These are phyloP conservation scores for Ladona fulva DNA, from an alignment of 1,140 invertebrate species.

Conservation along the genomic window DNA sequence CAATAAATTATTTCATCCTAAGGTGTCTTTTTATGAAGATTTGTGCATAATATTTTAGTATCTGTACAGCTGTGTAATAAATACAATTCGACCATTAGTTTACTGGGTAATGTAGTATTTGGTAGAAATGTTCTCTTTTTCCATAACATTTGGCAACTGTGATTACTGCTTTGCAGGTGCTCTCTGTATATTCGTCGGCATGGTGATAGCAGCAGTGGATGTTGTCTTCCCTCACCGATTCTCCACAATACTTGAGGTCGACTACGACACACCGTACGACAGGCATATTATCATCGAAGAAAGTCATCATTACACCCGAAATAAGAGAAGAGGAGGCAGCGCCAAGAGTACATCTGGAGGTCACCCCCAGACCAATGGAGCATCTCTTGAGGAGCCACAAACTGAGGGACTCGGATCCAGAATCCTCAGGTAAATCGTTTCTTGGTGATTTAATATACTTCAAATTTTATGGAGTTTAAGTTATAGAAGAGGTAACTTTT, in stretches of 20 bases:
- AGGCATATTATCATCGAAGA: slow-evolving; percentile 85
- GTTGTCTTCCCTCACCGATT: slow-evolving; percentile 82
- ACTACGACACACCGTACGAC: slow-evolving; percentile 89
- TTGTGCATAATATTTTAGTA: too few relatives aligned
- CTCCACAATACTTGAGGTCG: slow-evolving; percentile 84
- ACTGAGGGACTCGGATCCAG: slow-evolving; percentile 44
- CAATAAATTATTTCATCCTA: too few relatives aligned
- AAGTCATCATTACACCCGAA: slow-evolving; percentile 60
- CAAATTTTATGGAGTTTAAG: too few relatives aligned
- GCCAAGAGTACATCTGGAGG: neutral
- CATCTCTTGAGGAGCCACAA: slow-evolving; percentile 49
- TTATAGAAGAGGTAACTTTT: too few relatives aligned
- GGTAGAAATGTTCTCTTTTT: too few relatives aligned
- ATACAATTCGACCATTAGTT: too few relatives aligned
- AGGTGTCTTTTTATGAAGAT: too few relatives aligned
- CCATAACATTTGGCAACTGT: too few relatives aligned
- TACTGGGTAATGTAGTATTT: too few relatives aligned
- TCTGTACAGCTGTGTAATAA: too few relatives aligned
- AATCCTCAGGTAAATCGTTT: slow-evolving; percentile 48
- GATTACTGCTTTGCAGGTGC: slow-evolving; percentile 47
- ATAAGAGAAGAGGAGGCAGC: slow-evolving; percentile 42
- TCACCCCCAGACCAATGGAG: slow-evolving; percentile 32
- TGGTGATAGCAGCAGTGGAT: slow-evolving; percentile 71
- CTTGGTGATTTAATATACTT: too few relatives aligned
- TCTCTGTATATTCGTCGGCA: slow-evolving; percentile 61